Evolutionary conservation across 2,888 invertebrate genomes (phyloP).

Genomic region (Brachyopa scutellaris): DNA sequence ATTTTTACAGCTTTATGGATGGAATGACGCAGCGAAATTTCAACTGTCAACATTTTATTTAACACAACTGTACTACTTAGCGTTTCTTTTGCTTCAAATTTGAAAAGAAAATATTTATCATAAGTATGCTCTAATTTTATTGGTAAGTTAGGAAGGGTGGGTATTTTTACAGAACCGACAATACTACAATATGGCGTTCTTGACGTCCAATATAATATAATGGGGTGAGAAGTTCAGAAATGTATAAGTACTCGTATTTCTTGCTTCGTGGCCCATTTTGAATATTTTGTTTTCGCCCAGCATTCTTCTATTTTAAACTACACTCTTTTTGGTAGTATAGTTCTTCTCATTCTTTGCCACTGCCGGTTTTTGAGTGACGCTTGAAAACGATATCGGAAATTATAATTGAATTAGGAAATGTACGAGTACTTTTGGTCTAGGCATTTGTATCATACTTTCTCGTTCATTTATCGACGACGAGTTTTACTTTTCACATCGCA

Average conservation of each 20-base stretch:
- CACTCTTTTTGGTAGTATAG: too few relatives aligned
- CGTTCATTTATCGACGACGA: too few relatives aligned
- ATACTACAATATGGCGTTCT: constrained; percentile 12
- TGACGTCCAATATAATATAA: constrained; percentile 18
- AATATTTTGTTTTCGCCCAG: too few relatives aligned
- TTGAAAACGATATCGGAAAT: not conserved
- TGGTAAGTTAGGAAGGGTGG: not conserved
- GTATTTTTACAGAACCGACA: constrained; percentile 9
- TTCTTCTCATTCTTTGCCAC: too few relatives aligned
- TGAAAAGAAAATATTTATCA: constrained; percentile 13
- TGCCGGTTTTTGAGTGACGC: not conserved
- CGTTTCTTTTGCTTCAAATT: constrained; percentile 17
- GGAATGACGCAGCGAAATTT: too few relatives aligned
- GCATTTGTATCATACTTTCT: too few relatives aligned
- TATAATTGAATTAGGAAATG: constrained; percentile 51
- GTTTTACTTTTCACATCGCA: too few relatives aligned
- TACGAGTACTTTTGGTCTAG: not conserved
- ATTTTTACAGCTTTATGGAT: too few relatives aligned
- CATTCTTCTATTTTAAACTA: too few relatives aligned
- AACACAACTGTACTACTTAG: constrained; percentile 23
- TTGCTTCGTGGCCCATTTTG: constrained; percentile 41
- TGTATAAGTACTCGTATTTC: too few relatives aligned
- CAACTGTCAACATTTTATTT: not conserved
- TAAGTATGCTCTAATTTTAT: constrained; percentile 18
- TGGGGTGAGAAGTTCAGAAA: constrained; percentile 20